Base-by-base conservation (phyloP, 2,113 vertebrate species). In the Antennarius striatus region DNA sequence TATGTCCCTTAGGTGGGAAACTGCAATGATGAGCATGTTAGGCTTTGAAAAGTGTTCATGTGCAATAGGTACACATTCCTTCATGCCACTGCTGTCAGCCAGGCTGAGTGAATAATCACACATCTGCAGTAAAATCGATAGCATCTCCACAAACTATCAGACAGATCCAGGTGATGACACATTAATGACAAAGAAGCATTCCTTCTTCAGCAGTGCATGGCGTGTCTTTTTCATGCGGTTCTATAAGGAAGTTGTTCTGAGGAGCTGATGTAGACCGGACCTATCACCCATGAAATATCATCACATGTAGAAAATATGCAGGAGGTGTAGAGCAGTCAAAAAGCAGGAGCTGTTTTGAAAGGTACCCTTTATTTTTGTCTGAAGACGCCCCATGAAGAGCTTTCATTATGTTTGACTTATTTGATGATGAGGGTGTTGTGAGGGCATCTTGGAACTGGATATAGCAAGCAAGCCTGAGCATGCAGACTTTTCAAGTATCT, bases 11-110 rank as follows among this genome's bases (percentile, higher is more conserved):
- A 17, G 16, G 28, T 63, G 56, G 68, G 64, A 75, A 68, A 50
- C 66, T 50, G 48, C 57, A 47, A 48, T 61, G 22, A 56, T 39
- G 65, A 73, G 64, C 77, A 0, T 14, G 55, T 16, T 39, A 32
- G 28, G 16, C 56, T 54, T 54, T 62, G 36, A 39, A 49, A 58
- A 49, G 62, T 79, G 62, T 52, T 75, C 76, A 84, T 63, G 52
- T 51, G 28, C 14, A 62, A 42, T 51, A 43, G 17, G 29, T 60
- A 51, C 46, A 57, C 75, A 88, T 85, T 92, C 86, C 79, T 87
- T 71, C 43, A 16, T 65, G 79, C 71, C 4, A 78, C 32, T 46
- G 29, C 73, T 64, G 63, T 80, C 72, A 81, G 30, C 68, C 15
- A 4, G 13, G 45, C 17, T 3, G 9, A 52, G 29, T 30, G 57